Evolutionary conservation across 2,888 invertebrate species (phyloP), one percentile per base, ranked within the genome.

Genomic region (Eilema sororculum): DNA sequence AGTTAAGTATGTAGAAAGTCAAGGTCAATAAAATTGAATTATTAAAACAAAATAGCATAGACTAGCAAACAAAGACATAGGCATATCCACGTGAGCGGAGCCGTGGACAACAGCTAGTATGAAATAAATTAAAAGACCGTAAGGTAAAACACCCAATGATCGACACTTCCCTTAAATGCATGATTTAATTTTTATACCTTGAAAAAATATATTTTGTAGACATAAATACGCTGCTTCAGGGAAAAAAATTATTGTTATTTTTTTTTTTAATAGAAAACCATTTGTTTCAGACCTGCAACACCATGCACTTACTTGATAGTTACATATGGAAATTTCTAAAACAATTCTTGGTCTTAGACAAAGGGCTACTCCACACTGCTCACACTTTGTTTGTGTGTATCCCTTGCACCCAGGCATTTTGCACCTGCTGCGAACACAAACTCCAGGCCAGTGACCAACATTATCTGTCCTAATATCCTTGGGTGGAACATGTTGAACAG

Each of bases 321-420:
- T 61, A 60, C 52, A 61, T 79, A 77, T 82, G 80, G 74, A 80
- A 80, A 68, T 79, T 74, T 81, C 78, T 80, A 73, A 84, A 83
- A 82, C 82, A 83, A 77, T 82, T 78, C 62, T 78, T 85, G 65
- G 73, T 72, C 70, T 61, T 83, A 68, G 75, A 72, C 84, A 85
- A 78, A 85, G 78, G 67, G 79, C 77, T 81, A 84, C 82, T 79
- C 82, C 82, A 84, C 85, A 28, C 28, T 28, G 3, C 33, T 33
- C 33, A 33, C 68, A 83, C 79, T 67, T 82, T 65, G 68, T 84
- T 80, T 82, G 79, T 65, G 84, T 84, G 74, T 81, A 83, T 80
- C 80, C 84, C 78, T 80, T 85, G 73, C 83, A 84, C 60, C 79
- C 73, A 80, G 85, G 84, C 78, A 82, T 79, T 79, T 86, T 86